These are phyloP conservation scores for Anagyrus pseudococci DNA, from an alignment of 2,888 invertebrate genomes.

Conservation along the genomic window DNA sequence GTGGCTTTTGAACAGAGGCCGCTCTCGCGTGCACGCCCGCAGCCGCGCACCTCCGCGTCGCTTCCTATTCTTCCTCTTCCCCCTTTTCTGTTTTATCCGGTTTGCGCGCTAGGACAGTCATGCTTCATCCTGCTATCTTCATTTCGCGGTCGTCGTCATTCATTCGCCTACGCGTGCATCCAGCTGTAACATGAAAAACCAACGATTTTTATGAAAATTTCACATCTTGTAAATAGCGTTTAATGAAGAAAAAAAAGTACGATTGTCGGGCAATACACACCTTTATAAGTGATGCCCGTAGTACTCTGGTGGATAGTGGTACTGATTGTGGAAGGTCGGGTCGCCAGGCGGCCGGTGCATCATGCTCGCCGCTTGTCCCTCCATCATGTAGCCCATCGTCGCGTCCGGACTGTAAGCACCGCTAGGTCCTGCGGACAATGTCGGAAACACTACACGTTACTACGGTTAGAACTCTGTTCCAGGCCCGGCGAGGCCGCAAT, in stretches of 20 bases:
- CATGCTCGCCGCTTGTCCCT: constrained; percentile 89
- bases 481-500: constrained; percentile 53
- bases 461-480: constrained; percentile 68
- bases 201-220: not conserved
- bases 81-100: constrained; percentile 1
- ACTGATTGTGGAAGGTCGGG: constrained; percentile 93
- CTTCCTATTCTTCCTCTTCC: no score
- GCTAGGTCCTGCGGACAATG: constrained; percentile 89
- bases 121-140: constrained; percentile 34
- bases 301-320: constrained; percentile 92
- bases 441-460: constrained; percentile 83
- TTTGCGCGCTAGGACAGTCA: constrained; percentile 40
- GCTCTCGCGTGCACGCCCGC: constrained; percentile 26
- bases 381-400: constrained; percentile 97
- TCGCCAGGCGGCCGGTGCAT: constrained; percentile 94
- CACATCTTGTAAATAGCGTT: not conserved
- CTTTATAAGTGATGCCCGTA: constrained; percentile 91
- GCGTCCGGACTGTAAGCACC: constrained; percentile 96
- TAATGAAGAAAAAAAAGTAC: not conserved
- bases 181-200: constrained; percentile 45
- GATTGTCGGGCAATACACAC: constrained; percentile 40
- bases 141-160: constrained; percentile 34
- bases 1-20: constrained; percentile 40
- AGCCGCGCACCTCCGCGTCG: constrained; percentile 20
- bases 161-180: constrained; percentile 42